Evolutionary conservation across 2,113 vertebrate species (phyloP).

Genomic region (Ursus arctos): DNA sequence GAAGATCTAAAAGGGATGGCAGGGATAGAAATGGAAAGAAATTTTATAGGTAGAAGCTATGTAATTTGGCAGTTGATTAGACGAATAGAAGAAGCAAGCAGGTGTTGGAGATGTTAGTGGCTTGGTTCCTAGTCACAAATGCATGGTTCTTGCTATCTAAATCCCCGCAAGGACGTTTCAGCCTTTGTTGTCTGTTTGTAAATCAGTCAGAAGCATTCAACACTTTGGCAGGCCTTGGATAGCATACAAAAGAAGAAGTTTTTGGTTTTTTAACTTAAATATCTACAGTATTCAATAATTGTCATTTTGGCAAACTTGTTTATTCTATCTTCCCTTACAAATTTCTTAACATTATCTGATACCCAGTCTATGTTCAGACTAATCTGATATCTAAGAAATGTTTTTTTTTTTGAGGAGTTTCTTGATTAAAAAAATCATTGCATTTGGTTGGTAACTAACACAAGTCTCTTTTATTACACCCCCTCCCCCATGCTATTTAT

Average conservation of each 20-base stretch:
- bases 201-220: background rate
- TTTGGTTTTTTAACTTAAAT: background rate
- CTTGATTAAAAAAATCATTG: constrained; percentile 18
- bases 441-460: background rate
- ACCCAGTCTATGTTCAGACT: background rate
- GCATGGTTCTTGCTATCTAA: background rate
- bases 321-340: background rate
- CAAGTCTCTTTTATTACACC: background rate
- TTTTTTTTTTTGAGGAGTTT: background rate
- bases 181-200: background rate
- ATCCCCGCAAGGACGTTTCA: background rate
- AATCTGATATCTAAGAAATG: background rate
- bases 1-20: background rate
- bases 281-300: background rate
- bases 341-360: background rate
- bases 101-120: background rate
- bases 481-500: background rate
- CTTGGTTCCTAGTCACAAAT: background rate
- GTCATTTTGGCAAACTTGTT: background rate
- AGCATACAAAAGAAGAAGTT: constrained; percentile 25
- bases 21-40: background rate
- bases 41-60: background rate
- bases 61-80: background rate
- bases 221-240: background rate
- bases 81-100: background rate